Conservation (phyloP, 1,140 invertebrate species). For the Sinonovacula constricta region DNA sequence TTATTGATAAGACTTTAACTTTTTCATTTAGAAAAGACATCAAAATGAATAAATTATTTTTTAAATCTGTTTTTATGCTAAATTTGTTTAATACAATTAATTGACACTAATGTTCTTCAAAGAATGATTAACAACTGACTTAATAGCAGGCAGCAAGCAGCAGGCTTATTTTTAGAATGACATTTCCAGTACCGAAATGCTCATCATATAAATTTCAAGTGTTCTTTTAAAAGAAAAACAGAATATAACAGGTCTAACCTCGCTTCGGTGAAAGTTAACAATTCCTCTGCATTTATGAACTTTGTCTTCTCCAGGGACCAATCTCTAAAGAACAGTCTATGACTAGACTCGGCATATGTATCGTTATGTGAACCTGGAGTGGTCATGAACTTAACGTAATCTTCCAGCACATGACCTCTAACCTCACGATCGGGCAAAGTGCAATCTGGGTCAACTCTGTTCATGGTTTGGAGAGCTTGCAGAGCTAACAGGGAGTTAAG, state of each 20-base stretch:
- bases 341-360: conserved; percentile 73
- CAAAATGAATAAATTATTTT: too few species aligned
- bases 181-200: too few species aligned
- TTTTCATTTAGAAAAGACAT: not conserved
- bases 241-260: too few species aligned
- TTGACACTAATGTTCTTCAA: too few species aligned
- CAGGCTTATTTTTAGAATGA: too few species aligned
- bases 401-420: conserved; percentile 61
- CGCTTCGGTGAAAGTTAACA: conserved; percentile 67
- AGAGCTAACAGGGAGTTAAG: conserved; percentile 67
- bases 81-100: too few species aligned
- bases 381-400: conserved; percentile 74
- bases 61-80: not conserved
- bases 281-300: conserved; percentile 54
- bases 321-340: conserved; percentile 72
- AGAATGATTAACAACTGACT: too few species aligned
- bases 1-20: not conserved
- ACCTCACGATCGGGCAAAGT: conserved; percentile 55
- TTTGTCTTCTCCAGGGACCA: conserved; percentile 55
- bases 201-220: too few species aligned
- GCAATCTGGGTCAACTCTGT: conserved; percentile 58
- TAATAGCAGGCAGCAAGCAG: too few species aligned
- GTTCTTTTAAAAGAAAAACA: too few species aligned
- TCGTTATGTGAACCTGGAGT: conserved; percentile 70
- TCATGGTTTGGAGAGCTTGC: conserved; percentile 64